Evolutionary conservation across 1,140 invertebrate species (phyloP), one percentile per base, ranked within the genome.

Genomic region (Sycobia sp.): DNA sequence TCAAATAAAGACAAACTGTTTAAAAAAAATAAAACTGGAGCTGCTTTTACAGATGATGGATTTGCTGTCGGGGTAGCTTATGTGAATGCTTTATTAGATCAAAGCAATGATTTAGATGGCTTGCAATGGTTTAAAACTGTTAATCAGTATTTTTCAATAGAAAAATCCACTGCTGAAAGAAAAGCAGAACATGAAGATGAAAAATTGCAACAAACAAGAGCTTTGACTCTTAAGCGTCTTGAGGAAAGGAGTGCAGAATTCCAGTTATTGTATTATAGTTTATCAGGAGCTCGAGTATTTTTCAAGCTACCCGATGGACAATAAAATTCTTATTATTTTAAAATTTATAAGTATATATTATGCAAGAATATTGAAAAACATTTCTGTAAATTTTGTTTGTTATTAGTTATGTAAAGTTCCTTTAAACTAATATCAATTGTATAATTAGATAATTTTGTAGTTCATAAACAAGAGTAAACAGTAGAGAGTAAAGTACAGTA

Each of bases 111-210:
- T 69, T 93, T 99, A 77, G 94, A 98, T 82, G 90, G 93, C 5
- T 83, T 99, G 1, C 93, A 96, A 76, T 99, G 97, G 97, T 98
- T 97, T 75, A 86, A 94, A 59, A 94, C 95, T 4, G 91, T 98
- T 1, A 79, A 84, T 47, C 86, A 90, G 65, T 90, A 92, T 73
- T 89, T 92, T 67, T 83, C 84, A 1, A 71, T 71, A 14, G 86
- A 83, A 43, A 81, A 80, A 71, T 43, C 59, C 0, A 38, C 68
- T 4, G 73, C 76, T 0, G 72, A 73, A 23, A 73, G 69, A 29
- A 82, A 80, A 58, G 75, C 75, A 29, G 81, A 84, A 47, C 72
- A 73, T 11, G 82, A 83, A 29, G 92, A 95, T 77, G 88, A 91
- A 69, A 96, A 98, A 77, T 82, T 98, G n/a, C 89, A 92, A 58